Evolutionary conservation across 1,140 invertebrate genomes (phyloP), one percentile per base, ranked within the genome.

Genomic region (Drosophila carrolli): DNA sequence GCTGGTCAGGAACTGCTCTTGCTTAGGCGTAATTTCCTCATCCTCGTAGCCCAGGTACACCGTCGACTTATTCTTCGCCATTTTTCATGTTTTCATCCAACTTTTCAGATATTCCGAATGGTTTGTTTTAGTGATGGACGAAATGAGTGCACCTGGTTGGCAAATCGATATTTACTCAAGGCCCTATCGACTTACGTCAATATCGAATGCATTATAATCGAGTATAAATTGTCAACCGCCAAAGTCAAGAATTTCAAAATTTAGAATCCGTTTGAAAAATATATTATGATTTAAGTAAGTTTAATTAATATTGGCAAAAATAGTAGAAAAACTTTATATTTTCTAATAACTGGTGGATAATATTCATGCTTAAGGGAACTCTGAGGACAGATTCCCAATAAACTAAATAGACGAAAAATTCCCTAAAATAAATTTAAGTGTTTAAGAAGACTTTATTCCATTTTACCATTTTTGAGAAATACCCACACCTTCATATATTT

Each of bases 41-140:
- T 96, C 96, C 80, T 96, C 95, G 77, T 94, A 96, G 40, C 95
- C 96, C 54, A 96, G 90, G 60, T 95, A 94, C 60, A 96, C 93
- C 75, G 92, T 94, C 16, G 91, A 78, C 56, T 91, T 91, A 86
- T 92, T 93, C 73, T 92, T 92, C 19, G 93, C 93, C 93, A 94
- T 94, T 75, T 90, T 72, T 66, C 68, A 80, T 75, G 16, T 51
- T 82, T 86, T 58, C 10, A 14, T 16, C n/a, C 7, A 35, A 51
- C 5, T 59, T 60, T 66, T 27, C 16, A 13, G 32, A 40, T 14
- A 37, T 65, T 46, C 38, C 13, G 11, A 46, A 29, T 65, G 60
- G 23, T 16, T 46, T 43, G 11, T 43, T 40, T 53, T 43, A 67
- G 58, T 6, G 58, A 47, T 63, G 63, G 16, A 14, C 16, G 16